Conservation (phyloP, 2,113 vertebrate genomes). For the Platichthys stellatus region DNA sequence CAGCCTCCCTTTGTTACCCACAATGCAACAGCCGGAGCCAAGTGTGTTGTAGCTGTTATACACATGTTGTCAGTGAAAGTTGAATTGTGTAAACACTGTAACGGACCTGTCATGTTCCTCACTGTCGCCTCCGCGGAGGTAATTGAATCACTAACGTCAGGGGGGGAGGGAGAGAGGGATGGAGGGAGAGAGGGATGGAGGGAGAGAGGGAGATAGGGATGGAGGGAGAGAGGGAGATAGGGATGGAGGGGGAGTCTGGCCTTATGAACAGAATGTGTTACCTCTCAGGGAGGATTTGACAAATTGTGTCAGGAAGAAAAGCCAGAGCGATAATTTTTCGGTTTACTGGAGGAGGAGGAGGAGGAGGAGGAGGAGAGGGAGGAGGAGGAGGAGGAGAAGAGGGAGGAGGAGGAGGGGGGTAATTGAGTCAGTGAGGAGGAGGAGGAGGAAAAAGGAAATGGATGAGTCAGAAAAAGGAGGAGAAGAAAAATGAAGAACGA, state of each 20-base stretch:
- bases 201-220: constrained; percentile 63
- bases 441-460: too few species aligned
- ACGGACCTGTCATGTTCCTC: constrained; percentile 98
- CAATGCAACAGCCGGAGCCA: constrained; percentile 37
- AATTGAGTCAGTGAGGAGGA: too few species aligned
- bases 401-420: too few species aligned
- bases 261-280: constrained; percentile 98
- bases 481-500: not conserved
- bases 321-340: constrained; percentile 87
- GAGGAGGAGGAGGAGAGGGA: too few species aligned
- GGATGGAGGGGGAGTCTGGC: constrained; percentile 59
- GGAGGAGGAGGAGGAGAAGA: too few species aligned
- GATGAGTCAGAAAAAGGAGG: too few species aligned
- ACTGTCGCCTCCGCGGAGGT: constrained; percentile 88
- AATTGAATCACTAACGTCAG: constrained; percentile 95
- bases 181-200: too few species aligned
- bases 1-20: constrained; percentile 24
- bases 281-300: constrained; percentile 94
- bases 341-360: constrained; percentile 86
- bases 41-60: not conserved
- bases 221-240: constrained; percentile 63
- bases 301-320: constrained; percentile 93
- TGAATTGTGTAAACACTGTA: constrained; percentile 99
- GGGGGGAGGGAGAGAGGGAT: constrained; percentile 69
- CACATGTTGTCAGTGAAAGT: constrained; percentile 88